Base-by-base conservation (phyloP, 2,797 vertebrate species). In the Cossypha caffra region DNA sequence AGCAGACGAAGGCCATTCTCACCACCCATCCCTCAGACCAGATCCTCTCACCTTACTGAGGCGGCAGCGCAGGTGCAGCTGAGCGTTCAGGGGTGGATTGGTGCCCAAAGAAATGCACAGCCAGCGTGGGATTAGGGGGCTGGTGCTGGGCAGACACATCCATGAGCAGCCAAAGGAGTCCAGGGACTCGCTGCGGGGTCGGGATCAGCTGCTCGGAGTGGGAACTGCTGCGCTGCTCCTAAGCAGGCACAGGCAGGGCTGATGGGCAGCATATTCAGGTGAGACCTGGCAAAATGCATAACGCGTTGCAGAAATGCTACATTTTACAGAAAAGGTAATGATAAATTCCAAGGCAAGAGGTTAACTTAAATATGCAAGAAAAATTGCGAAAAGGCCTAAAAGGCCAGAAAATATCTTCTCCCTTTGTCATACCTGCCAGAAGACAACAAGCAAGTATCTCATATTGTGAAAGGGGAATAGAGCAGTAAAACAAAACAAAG, bases 361-460 rank as follows among this genome's bases (percentile, higher is more conserved):
- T 75, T 73, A 92, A 93, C 72, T 93, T 88, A 90, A 92, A 84
- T 83, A 81, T 33, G 11, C 2, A 38, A 57, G 81, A 68, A 62
- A 79, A 61, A 24, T 25, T 23, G 21, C 26, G 13, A 37, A 83
- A 61, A 87, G 26, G 19, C 7, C 17, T 77, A 52, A 91, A 88
- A 94, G 63, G 48, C 5, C 24, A 84, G 16, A 26, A 62, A 84
- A 45, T 62, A 79, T 81, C 33, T 88, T 93, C 38, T 50, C 23
- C 12, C 11, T 89, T 80, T 50, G 23, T n/a, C 13, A 3, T 88
- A 72, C 10, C 7, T 20, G 48, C 11, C 55, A 42, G 55, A 75
- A 86, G 31, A 63, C 38, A 92, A n/a, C 9, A 72, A 66, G 13
- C 52, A 90, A 57, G 84, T 94, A 80, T 21, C 33, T 48, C 45